phyloP scores from a whole-genome alignment of 2,113 vertebrate species.

The Perccottus glenii region DNA sequence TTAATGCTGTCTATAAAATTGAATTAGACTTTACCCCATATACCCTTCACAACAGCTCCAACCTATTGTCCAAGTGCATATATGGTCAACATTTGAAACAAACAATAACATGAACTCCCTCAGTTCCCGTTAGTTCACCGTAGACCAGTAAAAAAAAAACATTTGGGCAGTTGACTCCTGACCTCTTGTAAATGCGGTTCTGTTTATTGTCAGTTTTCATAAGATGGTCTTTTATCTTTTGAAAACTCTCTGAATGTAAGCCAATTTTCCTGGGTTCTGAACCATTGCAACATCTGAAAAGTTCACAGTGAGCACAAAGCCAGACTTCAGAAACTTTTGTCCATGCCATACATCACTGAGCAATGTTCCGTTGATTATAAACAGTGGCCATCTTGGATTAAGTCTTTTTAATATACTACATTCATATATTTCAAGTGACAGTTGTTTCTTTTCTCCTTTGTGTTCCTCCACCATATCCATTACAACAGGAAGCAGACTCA shows the following conservation, averaged over 20 bases:
- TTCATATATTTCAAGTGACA: neutral
- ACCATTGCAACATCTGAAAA: neutral
- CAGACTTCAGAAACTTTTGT: neutral
- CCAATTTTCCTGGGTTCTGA: conserved; percentile 4
- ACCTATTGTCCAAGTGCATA: neutral
- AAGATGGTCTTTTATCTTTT: neutral
- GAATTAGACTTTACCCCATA: neutral
- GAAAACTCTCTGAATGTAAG: neutral
- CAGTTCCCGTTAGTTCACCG: neutral
- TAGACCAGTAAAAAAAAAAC: neutral
- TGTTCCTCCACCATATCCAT: neutral
- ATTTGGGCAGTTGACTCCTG: neutral
- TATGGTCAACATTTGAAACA: neutral
- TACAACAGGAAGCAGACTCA: neutral
- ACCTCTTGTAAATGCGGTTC: neutral
- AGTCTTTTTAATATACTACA: too few species aligned
- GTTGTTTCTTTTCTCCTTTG: neutral
- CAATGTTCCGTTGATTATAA: neutral
- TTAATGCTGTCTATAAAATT: conserved; percentile 4
- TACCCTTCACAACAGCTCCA: neutral
- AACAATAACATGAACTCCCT: neutral
- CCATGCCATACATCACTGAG: neutral
- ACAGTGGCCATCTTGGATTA: neutral
- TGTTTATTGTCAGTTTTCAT: conserved; percentile 10
- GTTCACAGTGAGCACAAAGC: neutral